Base-by-base conservation (phyloP, 2,113 vertebrate genomes). In the Pseudolaguvia tuberculata region DNA sequence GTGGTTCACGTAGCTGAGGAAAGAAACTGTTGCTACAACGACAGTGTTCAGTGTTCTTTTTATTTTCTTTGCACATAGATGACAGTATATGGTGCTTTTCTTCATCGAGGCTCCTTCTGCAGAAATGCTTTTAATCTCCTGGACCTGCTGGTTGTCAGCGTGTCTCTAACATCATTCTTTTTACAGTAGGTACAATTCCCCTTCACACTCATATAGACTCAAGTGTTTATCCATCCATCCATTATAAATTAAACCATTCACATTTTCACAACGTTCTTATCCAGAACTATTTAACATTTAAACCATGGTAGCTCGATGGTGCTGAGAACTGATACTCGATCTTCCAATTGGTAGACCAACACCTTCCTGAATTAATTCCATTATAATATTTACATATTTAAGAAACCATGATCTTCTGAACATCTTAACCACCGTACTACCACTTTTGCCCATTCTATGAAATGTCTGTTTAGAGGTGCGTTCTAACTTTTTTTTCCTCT, bases 71-170 rank as follows among this genome's bases (percentile, higher is more conserved):
- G 55, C 45, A 23, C 18, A 6, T 81, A 97, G 95, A 94, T 97
- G 95, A 93, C 87, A 0, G 94, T 94, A 1, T 95, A 94, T 0
- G 95, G 94, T 5, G 95, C 94, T 1, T 95, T 97, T 85, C 88
- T 98, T 71, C 95, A 97, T 79, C 89, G 86, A 55, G 95, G 95
- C 50, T 96, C 95, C 2, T 98, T 98, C 89, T 97, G 95, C 84
- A 91, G 95, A 11, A 98, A 95, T 84, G 95, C 94, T 91, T 98
- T 98, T 79, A 98, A 97, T 83, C 81, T 97, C 35, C 59, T 98
- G 80, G 95, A 96, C 78, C 91, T 96, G 55, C 88, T 97, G 83
- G 95, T 96, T 0, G 94, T 96, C 88, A 94, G 93, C 3, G 94
- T 96, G n/a, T 96, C 94, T 0, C 90, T 96, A 61, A 92, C 92